Percentiles rank a stretch among this genome's conserved stretches.
phyloP scores from a whole-genome alignment of 2,888 invertebrate genomes.

The Hyppa rectilinea region DNA sequence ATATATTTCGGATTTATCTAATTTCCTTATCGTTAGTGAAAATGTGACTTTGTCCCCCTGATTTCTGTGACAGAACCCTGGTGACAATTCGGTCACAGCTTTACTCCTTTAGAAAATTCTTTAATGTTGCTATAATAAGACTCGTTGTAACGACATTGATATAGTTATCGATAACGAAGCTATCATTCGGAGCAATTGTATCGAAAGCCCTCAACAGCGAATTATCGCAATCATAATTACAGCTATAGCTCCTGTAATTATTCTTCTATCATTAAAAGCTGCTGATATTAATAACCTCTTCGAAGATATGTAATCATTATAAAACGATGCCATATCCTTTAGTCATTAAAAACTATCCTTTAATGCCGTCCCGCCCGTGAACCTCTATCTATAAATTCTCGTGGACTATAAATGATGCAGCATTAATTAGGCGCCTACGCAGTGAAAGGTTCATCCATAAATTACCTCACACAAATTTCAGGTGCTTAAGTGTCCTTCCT shows the following conservation, averaged over 20 bases:
- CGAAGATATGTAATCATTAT: conserved; percentile 44
- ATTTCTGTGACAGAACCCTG: too few species aligned
- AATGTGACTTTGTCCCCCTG: too few species aligned
- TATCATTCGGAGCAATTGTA: conserved; percentile 14
- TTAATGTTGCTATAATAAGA: background rate
- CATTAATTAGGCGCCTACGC: conserved; percentile 67
- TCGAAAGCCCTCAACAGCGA: conserved; percentile 3
- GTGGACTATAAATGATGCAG: conserved; percentile 61
- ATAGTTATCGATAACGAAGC: background rate
- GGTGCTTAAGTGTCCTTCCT: too few species aligned
- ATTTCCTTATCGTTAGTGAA: too few species aligned
- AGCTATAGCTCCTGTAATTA: conserved; percentile 9
- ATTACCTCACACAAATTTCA: background rate
- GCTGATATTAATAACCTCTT: conserved; percentile 36
- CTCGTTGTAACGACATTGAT: background rate
- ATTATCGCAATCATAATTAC: conserved; percentile 19
- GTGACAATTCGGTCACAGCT: too few species aligned
- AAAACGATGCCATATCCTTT: conserved; percentile 47
- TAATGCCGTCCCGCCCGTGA: conserved; percentile 44
- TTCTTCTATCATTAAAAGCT: conserved; percentile 30
- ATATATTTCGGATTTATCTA: too few species aligned
- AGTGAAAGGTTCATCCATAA: background rate
- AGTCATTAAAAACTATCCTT: conserved; percentile 45
- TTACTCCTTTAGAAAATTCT: too few species aligned
- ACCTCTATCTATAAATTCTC: conserved; percentile 59